A percentile compares a stretch with the other conserved stretches of the same genome.
Conservation (phyloP, 2,797 vertebrate species). For the Bradypodion ventrale region DNA sequence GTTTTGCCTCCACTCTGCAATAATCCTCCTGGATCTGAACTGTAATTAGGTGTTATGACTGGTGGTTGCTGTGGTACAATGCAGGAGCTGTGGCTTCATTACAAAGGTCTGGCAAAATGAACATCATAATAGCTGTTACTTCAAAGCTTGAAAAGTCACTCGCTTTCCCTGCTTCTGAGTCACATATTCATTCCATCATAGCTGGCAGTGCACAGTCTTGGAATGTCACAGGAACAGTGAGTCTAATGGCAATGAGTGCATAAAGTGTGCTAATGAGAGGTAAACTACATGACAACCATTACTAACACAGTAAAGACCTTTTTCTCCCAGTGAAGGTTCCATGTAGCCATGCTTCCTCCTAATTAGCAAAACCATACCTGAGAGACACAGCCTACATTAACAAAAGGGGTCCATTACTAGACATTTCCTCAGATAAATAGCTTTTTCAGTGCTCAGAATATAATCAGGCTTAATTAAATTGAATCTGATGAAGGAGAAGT, state of each 20-base stretch:
- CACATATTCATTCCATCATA: neutral
- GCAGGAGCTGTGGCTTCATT: neutral
- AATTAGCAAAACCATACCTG: constrained; percentile 1
- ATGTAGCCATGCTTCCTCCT: neutral
- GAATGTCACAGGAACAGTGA: neutral
- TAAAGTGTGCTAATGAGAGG: constrained; percentile 10
- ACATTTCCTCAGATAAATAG: neutral
- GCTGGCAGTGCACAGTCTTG: neutral
- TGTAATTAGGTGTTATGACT: neutral
- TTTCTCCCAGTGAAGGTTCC: neutral
- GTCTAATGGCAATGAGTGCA: neutral
- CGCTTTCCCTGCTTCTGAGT: neutral
- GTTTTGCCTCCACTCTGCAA: neutral
- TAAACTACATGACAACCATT: neutral
- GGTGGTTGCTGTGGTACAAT: neutral
- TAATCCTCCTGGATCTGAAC: neutral
- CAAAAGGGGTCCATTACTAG: neutral
- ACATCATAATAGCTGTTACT: neutral
- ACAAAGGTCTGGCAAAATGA: neutral
- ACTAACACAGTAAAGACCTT: neutral
- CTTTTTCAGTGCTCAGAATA: neutral
- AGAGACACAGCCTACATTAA: neutral
- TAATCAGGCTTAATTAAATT: constrained; percentile 23
- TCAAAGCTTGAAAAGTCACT: neutral
- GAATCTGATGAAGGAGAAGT: neutral